These are phyloP conservation scores for Drosophila pectinifera DNA, from an alignment of 1,140 invertebrate species.

Conservation along the genomic window DNA sequence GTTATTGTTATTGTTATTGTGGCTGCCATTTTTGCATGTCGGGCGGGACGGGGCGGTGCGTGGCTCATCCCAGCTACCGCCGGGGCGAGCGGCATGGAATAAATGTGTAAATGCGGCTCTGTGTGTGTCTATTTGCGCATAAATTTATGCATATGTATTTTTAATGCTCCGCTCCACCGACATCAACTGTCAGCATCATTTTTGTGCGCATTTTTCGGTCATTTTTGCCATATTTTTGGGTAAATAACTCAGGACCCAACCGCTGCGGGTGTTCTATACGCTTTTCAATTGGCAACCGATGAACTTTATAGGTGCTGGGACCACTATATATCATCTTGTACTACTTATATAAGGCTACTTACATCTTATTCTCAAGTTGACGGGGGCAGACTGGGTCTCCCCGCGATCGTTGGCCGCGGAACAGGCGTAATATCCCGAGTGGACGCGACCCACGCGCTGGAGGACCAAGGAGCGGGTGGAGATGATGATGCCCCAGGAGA, in stretches of 20 bases:
- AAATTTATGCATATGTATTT: constrained; percentile 81
- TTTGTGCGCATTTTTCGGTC: constrained; percentile 55
- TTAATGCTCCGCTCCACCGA: constrained; percentile 79
- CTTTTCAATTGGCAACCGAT: constrained; percentile 10
- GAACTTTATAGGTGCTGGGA: background rate
- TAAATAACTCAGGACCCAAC: constrained; percentile 3
- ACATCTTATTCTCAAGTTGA: constrained; percentile 93
- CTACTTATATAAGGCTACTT: constrained; percentile 85
- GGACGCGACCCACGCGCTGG: constrained; percentile 92
- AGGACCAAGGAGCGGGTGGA: constrained; percentile 94
- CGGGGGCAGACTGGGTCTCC: constrained; percentile 91
- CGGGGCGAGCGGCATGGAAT: constrained; percentile 22
- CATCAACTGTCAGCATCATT: constrained; percentile 81
- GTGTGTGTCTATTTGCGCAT: constrained; percentile 65
- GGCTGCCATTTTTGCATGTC: constrained; percentile 25
- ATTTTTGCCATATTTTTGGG: constrained; percentile 31
- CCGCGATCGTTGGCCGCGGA: constrained; percentile 92
- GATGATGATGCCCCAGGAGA: constrained; percentile 93
- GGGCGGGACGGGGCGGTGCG: constrained; percentile 22
- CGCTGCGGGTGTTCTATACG: constrained; percentile 2
- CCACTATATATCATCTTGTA: background rate
- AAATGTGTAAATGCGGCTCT: constrained; percentile 23
- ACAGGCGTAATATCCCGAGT: constrained; percentile 94
- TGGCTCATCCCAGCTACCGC: constrained; percentile 12
- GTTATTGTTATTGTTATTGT: constrained; percentile 27